Conservation (phyloP, 2,888 invertebrate genomes). For the Horisme vitalbata region DNA sequence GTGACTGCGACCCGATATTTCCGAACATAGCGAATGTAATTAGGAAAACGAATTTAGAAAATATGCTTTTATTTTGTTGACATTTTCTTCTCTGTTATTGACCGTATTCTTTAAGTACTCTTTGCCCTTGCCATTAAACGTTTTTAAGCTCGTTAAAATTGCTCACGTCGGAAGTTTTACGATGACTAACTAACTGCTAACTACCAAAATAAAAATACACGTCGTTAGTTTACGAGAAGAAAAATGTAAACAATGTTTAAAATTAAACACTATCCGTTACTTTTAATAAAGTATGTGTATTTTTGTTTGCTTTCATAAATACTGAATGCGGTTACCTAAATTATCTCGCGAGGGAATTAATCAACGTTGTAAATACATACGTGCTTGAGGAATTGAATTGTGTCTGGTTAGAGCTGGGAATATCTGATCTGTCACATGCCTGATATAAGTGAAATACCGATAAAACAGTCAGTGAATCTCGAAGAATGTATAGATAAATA, state of each 20-base stretch:
- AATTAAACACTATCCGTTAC: constrained; percentile 9
- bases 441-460: too few species aligned
- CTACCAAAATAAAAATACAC: not conserved
- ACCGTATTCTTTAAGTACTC: too few species aligned
- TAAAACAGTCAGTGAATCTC: too few species aligned
- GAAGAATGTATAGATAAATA: too few species aligned
- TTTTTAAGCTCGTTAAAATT: constrained; percentile 5
- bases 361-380: not conserved
- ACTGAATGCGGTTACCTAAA: constrained; percentile 3
- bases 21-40: too few species aligned
- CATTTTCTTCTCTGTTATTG: too few species aligned
- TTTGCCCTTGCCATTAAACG: too few species aligned
- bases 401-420: not conserved
- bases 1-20: too few species aligned
- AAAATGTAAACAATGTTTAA: constrained; percentile 12
- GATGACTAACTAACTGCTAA: not conserved
- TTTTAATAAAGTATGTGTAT: constrained; percentile 13
- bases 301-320: constrained; percentile 15
- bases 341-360: constrained; percentile 8
- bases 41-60: too few species aligned
- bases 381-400: not conserved
- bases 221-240: constrained; percentile 1
- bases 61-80: too few species aligned
- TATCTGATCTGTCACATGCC: too few species aligned
- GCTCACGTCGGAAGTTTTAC: not conserved